Conservation (phyloP, 2,113 vertebrate species). For the Actenoides lindsayi region DNA sequence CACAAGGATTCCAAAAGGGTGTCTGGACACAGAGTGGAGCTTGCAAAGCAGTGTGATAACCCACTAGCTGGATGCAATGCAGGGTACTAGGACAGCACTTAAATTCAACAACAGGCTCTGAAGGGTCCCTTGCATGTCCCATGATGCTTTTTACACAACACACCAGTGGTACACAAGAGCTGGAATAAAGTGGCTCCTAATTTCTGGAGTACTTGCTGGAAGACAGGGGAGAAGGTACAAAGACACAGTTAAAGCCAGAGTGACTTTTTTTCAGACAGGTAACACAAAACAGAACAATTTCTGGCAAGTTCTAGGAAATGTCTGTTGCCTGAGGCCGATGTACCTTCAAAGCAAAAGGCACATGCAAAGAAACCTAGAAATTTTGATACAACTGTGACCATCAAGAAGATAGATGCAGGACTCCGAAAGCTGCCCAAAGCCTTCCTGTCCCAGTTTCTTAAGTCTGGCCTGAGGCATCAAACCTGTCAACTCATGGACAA, state of each 20-base stretch:
- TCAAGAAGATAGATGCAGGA: not conserved
- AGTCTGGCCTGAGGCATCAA: not conserved
- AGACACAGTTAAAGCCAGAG: not conserved
- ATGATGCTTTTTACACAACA: not conserved
- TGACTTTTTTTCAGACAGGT: not conserved
- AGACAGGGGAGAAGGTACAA: not conserved
- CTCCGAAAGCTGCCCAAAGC: not conserved
- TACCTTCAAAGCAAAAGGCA: not conserved
- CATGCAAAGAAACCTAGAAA: not conserved
- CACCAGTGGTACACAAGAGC: not conserved
- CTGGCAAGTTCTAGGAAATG: not conserved
- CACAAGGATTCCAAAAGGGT: rapidly evolving
- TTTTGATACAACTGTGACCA: not conserved
- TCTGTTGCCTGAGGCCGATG: not conserved
- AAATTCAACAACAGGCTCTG: not conserved
- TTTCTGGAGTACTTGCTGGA: not conserved
- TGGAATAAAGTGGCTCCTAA: not conserved
- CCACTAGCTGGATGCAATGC: not conserved
- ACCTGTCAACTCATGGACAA: not conserved
- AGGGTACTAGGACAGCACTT: not conserved
- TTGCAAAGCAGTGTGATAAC: not conserved
- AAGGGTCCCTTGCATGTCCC: not conserved
- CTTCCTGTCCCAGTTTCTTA: not conserved
- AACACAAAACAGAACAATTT: not conserved
- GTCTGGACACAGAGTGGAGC: rapidly evolving